A percentile compares a stretch with the other conserved stretches of the same genome.
phyloP scores from a whole-genome alignment of 2,113 vertebrate species.

The Forbesichthys papilliferus region DNA sequence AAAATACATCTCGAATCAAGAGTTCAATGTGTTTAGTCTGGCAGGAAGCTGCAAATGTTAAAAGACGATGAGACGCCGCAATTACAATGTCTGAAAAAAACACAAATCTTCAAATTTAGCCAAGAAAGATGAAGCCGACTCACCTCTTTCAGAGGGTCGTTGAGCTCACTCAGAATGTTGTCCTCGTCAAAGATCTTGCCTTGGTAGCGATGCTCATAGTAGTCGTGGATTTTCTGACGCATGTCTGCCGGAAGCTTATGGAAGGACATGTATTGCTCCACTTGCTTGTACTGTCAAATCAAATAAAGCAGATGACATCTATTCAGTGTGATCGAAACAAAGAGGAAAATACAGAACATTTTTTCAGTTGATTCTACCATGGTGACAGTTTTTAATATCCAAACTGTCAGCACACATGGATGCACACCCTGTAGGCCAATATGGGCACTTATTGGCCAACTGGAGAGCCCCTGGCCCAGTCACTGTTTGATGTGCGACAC shows the following conservation, averaged over 20 bases:
- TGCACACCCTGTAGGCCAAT: too few species aligned
- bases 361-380: not conserved
- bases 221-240: constrained; percentile 99
- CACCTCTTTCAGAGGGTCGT: constrained; percentile 97
- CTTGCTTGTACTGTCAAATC: constrained; percentile 92
- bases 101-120: not conserved
- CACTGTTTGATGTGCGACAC: too few species aligned
- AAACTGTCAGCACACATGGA: too few species aligned
- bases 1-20: constrained; percentile 29
- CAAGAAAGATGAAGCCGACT: constrained; percentile 44
- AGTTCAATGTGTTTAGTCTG: constrained; percentile 5
- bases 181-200: constrained; percentile 99
- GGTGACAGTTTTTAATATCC: too few species aligned
- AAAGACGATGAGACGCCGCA: not conserved
- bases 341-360: not conserved
- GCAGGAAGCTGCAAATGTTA: constrained; percentile 3
- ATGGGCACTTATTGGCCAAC: too few species aligned
- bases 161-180: constrained; percentile 96
- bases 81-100: not conserved
- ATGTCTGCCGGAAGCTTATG: constrained; percentile 98
- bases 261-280: constrained; percentile 99
- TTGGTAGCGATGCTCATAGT: constrained; percentile 98
- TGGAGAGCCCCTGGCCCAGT: too few species aligned
- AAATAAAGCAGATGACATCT: constrained; percentile 39
- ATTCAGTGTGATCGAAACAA: not conserved